Evolutionary conservation across 2,888 invertebrate species (phyloP).

Genomic region (Hoplodrina ambigua): DNA sequence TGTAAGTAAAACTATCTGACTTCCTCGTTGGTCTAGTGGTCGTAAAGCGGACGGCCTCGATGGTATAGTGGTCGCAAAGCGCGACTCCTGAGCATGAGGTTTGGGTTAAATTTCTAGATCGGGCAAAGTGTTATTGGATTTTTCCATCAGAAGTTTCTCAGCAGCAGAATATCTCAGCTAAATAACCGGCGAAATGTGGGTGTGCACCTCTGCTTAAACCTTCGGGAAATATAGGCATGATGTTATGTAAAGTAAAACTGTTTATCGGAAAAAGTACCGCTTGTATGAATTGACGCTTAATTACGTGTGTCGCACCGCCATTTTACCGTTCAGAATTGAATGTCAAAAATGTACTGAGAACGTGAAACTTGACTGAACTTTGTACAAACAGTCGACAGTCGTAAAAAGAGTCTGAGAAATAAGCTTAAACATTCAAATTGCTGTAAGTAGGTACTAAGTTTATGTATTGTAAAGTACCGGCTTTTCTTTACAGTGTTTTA

Average conservation of each 20-base stretch:
- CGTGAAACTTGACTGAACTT: constrained; percentile 28
- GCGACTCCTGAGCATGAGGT: too few species aligned
- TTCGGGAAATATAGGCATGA: too few species aligned
- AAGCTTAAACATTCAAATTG: constrained; percentile 33
- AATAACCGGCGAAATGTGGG: too few species aligned
- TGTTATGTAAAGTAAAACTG: not conserved
- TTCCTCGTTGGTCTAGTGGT: too few species aligned
- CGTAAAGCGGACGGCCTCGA: too few species aligned
- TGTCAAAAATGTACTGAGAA: constrained; percentile 3
- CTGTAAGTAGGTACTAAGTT: constrained; percentile 28
- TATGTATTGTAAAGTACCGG: constrained; percentile 23
- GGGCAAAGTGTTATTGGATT: too few species aligned
- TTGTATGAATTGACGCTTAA: constrained; percentile 20
- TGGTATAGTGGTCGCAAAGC: too few species aligned
- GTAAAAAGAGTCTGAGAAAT: constrained; percentile 41
- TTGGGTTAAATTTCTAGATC: too few species aligned
- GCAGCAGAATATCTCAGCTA: too few species aligned
- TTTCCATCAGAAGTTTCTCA: too few species aligned
- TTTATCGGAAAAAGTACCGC: not conserved
- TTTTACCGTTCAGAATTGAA: constrained; percentile 21
- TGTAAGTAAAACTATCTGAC: too few species aligned
- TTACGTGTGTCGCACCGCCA: constrained; percentile 4
- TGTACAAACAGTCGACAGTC: constrained; percentile 25
- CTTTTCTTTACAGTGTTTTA: constrained; percentile 21
- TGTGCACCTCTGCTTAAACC: too few species aligned